These are phyloP conservation scores for Molanna angustata DNA, from an alignment of 2,888 invertebrate species.

Conservation along the genomic window DNA sequence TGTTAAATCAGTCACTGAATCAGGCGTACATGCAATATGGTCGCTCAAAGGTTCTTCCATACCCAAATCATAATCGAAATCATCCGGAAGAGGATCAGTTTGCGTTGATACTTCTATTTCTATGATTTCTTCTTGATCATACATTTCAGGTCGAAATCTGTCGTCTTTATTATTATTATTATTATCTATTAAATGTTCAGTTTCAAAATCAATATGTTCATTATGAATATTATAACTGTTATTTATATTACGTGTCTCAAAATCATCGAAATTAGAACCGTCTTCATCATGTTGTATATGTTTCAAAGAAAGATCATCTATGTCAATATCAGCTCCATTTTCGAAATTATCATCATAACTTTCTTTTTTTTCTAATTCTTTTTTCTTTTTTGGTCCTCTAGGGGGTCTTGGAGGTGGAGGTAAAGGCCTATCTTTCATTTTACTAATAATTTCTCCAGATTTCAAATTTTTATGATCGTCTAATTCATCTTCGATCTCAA, in stretches of 20 bases:
- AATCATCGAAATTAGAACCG: too few relatives aligned
- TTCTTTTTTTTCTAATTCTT: constrained; percentile 37
- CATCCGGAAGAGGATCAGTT: constrained; percentile 81
- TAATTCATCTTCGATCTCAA: constrained; percentile 61
- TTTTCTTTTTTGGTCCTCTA: constrained; percentile 55
- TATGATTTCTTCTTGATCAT: constrained; percentile 43
- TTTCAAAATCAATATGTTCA: constrained; percentile 2
- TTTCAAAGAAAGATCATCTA: neutral
- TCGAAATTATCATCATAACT: constrained; percentile 8
- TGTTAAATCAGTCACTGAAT: constrained; percentile 6
- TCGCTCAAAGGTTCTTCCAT: constrained; percentile 42
- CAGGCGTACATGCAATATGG: constrained; percentile 9
- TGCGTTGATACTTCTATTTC: constrained; percentile 80
- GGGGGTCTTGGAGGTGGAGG: constrained; percentile 86
- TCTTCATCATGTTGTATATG: neutral
- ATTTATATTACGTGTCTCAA: neutral
- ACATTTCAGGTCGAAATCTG: constrained; percentile 5
- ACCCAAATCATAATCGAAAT: constrained; percentile 64
- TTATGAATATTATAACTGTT: neutral
- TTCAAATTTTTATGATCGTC: constrained; percentile 63
- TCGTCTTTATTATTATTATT: constrained; percentile 1
- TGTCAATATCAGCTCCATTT: neutral
- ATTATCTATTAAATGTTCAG: constrained; percentile 6
- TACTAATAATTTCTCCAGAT: constrained; percentile 73
- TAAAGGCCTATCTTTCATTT: constrained; percentile 81